Percentiles rank a stretch among this genome's conserved stretches.
Conservation (phyloP, 2,888 invertebrate genomes). For the Ceramica pisi region DNA sequence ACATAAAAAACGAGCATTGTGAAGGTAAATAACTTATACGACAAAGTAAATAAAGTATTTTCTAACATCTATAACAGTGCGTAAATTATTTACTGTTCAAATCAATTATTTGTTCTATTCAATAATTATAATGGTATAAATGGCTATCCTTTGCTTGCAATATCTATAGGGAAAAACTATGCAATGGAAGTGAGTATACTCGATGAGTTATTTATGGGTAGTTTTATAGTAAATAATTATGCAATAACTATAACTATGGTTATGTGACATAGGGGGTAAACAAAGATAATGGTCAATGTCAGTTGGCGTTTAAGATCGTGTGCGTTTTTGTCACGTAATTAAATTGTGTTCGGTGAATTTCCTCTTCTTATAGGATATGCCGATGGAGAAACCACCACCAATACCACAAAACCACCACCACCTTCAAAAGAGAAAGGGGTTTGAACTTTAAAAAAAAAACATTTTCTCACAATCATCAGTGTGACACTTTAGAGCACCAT, state of each 20-base stretch:
- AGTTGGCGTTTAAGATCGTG: neutral
- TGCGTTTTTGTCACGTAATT: neutral
- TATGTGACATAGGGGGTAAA: slow-evolving; percentile 33
- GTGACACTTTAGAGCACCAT: too few relatives aligned
- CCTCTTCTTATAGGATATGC: neutral
- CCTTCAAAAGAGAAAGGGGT: too few relatives aligned
- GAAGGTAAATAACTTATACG: slow-evolving; percentile 58
- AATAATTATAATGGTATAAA: slow-evolving; percentile 70
- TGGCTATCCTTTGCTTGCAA: slow-evolving; percentile 64
- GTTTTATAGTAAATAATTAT: slow-evolving; percentile 48
- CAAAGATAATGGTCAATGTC: slow-evolving; percentile 29
- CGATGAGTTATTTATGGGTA: slow-evolving; percentile 24
- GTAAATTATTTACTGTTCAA: slow-evolving; percentile 63
- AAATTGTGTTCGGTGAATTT: neutral
- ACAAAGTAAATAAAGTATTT: slow-evolving; percentile 60
- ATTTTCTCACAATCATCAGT: too few relatives aligned
- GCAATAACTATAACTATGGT: slow-evolving; percentile 18
- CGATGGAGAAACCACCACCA: too few relatives aligned
- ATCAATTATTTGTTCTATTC: slow-evolving; percentile 71
- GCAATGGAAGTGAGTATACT: neutral
- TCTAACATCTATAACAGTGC: slow-evolving; percentile 51
- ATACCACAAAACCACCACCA: too few relatives aligned
- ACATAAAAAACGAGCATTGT: slow-evolving; percentile 47
- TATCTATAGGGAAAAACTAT: slow-evolving; percentile 53
- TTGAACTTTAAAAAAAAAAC: too few relatives aligned